A percentile compares a stretch with the other conserved stretches of the same genome.
Conservation (phyloP, 2,888 invertebrate species). For the Lasioglossum pauxillum region DNA sequence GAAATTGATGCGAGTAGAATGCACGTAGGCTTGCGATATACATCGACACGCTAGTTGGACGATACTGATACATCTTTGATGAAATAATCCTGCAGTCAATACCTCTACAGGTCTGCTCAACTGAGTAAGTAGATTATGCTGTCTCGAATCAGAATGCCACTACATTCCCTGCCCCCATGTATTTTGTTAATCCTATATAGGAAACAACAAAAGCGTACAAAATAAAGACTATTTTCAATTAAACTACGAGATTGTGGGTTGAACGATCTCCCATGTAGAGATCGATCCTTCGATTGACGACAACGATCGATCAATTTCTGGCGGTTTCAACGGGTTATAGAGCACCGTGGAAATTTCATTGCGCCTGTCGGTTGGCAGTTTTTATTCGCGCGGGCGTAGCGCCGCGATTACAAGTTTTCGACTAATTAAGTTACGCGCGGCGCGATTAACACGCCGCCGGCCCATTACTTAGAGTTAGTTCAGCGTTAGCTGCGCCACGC, state of each 20-base stretch:
- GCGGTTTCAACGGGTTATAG: not conserved
- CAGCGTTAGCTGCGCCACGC: slow-evolving; percentile 28
- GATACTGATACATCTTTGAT: not conserved
- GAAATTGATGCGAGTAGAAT: not conserved
- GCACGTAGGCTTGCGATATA: too few relatives aligned
- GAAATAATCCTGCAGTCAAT: not conserved
- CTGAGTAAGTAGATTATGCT: not conserved
- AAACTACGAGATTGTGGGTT: too few relatives aligned
- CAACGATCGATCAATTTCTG: not conserved
- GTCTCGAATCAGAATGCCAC: not conserved
- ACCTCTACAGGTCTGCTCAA: not conserved
- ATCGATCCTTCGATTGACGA: not conserved
- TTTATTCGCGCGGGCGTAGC: slow-evolving; percentile 38
- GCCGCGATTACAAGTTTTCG: slow-evolving; percentile 66
- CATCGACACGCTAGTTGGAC: too few relatives aligned
- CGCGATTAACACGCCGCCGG: slow-evolving; percentile 62
- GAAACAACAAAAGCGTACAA: not conserved
- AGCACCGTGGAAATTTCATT: not conserved
- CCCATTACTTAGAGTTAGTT: slow-evolving; percentile 69
- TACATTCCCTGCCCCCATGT: too few relatives aligned
- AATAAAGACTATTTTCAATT: too few relatives aligned
- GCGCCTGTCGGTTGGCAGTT: not conserved
- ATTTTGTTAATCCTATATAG: too few relatives aligned
- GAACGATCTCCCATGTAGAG: not conserved
- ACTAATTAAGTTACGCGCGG: slow-evolving; percentile 72